A percentile compares a stretch with the other conserved stretches of the same genome.
phyloP scores from a whole-genome alignment of 2,113 vertebrate genomes.

The Melanocharis versteri region DNA sequence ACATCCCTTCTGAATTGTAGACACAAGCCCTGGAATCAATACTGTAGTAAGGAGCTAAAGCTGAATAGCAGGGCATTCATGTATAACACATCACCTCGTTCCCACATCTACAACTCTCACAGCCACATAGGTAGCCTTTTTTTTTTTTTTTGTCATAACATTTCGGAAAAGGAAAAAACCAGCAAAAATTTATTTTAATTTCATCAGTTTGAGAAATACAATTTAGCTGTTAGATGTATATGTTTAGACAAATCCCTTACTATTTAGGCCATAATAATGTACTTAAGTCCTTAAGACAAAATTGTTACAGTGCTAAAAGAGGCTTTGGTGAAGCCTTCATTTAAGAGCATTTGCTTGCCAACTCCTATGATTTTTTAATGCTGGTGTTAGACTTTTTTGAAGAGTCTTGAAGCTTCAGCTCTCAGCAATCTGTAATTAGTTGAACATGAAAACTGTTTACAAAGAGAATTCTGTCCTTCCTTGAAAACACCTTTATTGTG shows the following conservation, averaged over 20 bases:
- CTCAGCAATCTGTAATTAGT: not conserved
- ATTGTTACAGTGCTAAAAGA: not conserved
- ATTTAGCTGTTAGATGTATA: not conserved
- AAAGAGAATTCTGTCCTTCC: not conserved
- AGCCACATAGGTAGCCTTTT: not conserved
- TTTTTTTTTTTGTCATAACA: not conserved
- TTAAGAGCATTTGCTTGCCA: not conserved
- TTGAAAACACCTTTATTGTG: not conserved
- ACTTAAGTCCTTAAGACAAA: not conserved
- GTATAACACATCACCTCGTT: not conserved
- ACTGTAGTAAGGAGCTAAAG: not conserved
- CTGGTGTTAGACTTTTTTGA: not conserved
- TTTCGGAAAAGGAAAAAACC: accelerated
- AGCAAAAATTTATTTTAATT: not conserved
- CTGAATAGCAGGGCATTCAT: not conserved
- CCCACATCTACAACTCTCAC: not conserved
- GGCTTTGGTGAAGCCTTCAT: not conserved
- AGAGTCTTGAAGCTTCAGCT: not conserved
- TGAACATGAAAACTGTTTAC: not conserved
- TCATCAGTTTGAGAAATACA: not conserved
- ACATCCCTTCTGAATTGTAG: constrained; percentile 13
- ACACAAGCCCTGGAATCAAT: not conserved
- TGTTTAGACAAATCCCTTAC: not conserved
- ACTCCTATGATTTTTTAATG: not conserved
- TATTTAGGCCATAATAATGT: not conserved